phyloP scores from a whole-genome alignment of 2,113 vertebrate species.

The Urocitellus parryii region DNA sequence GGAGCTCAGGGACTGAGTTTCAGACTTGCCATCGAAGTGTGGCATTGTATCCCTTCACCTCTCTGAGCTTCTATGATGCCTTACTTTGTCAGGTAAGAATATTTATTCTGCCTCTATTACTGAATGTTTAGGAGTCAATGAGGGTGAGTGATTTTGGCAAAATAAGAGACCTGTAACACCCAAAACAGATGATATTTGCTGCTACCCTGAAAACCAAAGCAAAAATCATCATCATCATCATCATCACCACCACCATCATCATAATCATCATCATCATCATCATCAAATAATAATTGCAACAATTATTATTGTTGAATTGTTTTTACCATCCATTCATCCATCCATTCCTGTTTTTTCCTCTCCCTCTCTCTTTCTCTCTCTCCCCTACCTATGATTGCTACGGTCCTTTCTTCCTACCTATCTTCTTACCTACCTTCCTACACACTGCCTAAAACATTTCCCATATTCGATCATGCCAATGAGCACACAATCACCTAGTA shows the following conservation, averaged over 20 bases:
- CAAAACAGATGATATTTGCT: neutral
- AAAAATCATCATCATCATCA: neutral
- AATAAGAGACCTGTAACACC: neutral
- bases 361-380: neutral
- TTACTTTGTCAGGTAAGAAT: neutral
- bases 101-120: neutral
- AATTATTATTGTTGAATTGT: neutral
- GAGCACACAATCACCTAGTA: neutral
- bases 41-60: neutral
- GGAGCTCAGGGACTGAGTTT: neutral
- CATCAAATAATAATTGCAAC: neutral
- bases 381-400: neutral
- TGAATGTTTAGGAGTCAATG: neutral
- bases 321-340: neutral
- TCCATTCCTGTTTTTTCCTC: neutral
- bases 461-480: neutral
- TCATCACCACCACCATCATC: too few relatives aligned
- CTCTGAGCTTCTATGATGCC: neutral
- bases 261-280: neutral
- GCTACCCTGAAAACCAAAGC: constrained; percentile 11
- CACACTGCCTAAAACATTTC: neutral
- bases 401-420: neutral
- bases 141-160: neutral
- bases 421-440: neutral
- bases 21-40: neutral